A percentile compares a stretch with the other conserved stretches of the same genome.
Evolutionary conservation across 2,797 vertebrate species (phyloP).

Genomic region (Neomorphus geoffroyi): DNA sequence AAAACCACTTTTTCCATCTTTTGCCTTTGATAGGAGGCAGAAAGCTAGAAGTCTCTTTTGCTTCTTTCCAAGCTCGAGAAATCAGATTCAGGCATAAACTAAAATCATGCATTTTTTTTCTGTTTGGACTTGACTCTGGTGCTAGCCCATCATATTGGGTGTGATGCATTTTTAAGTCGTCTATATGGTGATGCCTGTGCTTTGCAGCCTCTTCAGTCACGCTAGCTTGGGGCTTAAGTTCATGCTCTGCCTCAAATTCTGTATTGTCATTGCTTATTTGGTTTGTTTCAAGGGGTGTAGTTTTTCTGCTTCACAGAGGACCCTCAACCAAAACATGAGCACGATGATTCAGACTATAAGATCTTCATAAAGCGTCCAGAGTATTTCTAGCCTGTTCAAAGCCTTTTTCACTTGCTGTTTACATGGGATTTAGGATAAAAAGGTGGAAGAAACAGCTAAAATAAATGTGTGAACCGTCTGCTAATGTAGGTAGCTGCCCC

Average conservation of each 20-base stretch:
- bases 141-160: neutral
- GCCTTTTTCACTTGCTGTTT: neutral
- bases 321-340: neutral
- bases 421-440: neutral
- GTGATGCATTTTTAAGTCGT: neutral
- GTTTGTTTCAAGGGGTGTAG: neutral
- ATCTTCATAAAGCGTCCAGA: neutral
- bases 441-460: neutral
- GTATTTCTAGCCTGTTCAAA: neutral
- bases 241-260: neutral
- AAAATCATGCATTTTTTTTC: neutral
- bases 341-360: neutral
- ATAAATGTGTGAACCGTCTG: neutral
- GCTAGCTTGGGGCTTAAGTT: neutral
- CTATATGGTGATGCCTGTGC: neutral
- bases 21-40: neutral
- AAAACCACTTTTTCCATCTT: neutral
- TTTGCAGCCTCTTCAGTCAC: neutral
- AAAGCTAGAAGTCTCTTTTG: neutral
- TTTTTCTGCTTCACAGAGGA: neutral
- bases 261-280: neutral
- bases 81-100: neutral
- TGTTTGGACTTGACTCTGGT: neutral
- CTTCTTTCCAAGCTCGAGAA: neutral
- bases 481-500: neutral